Percentiles rank a stretch among this genome's conserved stretches.
Conservation (phyloP, 2,113 vertebrate genomes). For the Apteryx mantelli region DNA sequence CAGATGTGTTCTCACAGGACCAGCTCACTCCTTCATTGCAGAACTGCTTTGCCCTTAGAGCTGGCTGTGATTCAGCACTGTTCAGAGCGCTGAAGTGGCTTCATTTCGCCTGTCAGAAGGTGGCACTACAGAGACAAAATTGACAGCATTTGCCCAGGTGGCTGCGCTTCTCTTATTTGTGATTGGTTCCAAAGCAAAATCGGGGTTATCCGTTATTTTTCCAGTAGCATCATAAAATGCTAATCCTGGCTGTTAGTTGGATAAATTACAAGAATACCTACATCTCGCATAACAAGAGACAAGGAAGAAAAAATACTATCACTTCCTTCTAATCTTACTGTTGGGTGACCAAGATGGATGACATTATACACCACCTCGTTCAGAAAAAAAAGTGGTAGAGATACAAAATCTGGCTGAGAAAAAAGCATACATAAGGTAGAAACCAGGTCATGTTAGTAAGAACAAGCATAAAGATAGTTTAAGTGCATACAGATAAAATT, state of each 20-base stretch:
- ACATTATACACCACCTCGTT: neutral
- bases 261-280: neutral
- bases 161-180: neutral
- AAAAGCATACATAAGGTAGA: neutral
- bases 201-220: neutral
- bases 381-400: neutral
- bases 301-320: neutral
- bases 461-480: neutral
- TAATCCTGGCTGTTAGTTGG: neutral
- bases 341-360: neutral
- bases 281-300: neutral
- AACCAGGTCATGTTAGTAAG: neutral
- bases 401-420: neutral
- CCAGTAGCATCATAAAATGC: neutral
- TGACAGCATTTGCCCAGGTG: neutral
- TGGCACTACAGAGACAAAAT: slow-evolving; percentile 7
- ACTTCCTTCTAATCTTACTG: neutral
- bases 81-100: fast-evolving
- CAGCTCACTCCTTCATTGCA: neutral
- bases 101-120: neutral
- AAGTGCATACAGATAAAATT: neutral
- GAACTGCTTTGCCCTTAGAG: neutral
- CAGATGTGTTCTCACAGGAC: neutral
- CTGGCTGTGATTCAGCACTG: neutral
- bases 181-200: neutral